Base-by-base conservation (phyloP, 2,888 invertebrate species). In the Galerucella nymphaeae region DNA sequence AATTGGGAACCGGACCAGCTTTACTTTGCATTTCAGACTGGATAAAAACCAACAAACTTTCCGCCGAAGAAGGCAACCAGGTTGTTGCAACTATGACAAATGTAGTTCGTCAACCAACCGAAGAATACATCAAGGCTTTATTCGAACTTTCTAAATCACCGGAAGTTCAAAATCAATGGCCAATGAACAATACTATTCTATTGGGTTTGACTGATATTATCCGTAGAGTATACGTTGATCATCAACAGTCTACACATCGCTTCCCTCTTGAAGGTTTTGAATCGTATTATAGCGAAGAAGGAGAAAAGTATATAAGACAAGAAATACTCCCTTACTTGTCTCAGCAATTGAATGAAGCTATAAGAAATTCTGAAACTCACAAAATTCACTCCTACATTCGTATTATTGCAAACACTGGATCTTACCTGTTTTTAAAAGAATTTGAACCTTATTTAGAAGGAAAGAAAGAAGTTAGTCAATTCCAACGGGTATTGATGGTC, bases 361-460 rank as follows among this genome's bases (percentile, higher is more conserved):
- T 92, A 14, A 81, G 88, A 57, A 79, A 87, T 20, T 87, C 86
- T 9, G 89, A 93, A 79, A 88, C 88, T 75, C 87, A 87, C 73
- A 89, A 88, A 81, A 89, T 91, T 74, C 91, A 91, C 75, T 87
- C 90, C 0, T 90, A 89, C 85, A 90, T 91, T 66, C 87, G 89
- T 64, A 91, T 92, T 41, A 88, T 93, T 72, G 93, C 93, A 57
- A 90, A 90, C 80, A 85, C 91, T 50, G 93, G 89, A 55, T 91
- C 93, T 82, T 90, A 88, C 6, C 86, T 87, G 76, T 90, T 93
- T 71, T 83, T 93, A 10, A 82, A 86, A 5, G 88, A 89, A 3
- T 92, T 90, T 79, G 89, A 92, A 80, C 92, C 92, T 3, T 93
- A 92, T 83, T 86, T 93, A 18, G 92, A 93, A 86, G 92, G 92